Evolutionary conservation across 1,140 invertebrate genomes (phyloP), one percentile per base, ranked within the genome.

Genomic region (Sitophilus oryzae): DNA sequence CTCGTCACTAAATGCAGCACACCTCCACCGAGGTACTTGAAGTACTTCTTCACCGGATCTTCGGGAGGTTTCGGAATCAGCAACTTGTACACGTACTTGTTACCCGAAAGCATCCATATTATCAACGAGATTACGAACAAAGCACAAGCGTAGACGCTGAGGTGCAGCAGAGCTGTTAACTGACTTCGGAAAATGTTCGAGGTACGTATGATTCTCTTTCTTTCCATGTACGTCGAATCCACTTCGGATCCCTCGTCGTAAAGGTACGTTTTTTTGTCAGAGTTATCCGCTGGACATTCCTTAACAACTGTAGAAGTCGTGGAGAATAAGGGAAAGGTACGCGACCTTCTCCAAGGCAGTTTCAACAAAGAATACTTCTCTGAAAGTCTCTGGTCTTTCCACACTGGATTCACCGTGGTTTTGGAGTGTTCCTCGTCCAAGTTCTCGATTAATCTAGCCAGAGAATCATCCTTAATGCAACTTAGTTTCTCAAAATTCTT

Each of bases 311-410:
- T 2, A 8, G 50, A 40, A 22, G 11, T 11, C 18, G 42, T 15
- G 5, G 18, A 11, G 23, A 21, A 44, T 4, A 44, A 8, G 4
- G 50, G 50, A 11, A 52, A 9, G 0, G 61, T 58, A 15, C 53
- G 35, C 2, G 61, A 56, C 23, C 58, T 40, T 41, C 52, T 60
- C 48, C 56, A 60, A 6, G 58, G 61, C 35, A 60, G 23, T 52
- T 57, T 57, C 25, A 58, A 38, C 11, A 63, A 14, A 1, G 58
- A 60, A 30, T 60, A 63, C 46, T 63, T 63, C 50, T 60, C 56
- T 21, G 21, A 16, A 3, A 63, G 42, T 15, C 59, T 37, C n/a
- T 49, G 47, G 42, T 63, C 61, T 11, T 56, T 52, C 50, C 51
- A 48, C 9, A 41, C 16, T 4, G 45, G 21, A 41, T 54, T 19